A percentile compares a stretch with the other conserved stretches of the same genome.
phyloP scores from a whole-genome alignment of 2,888 invertebrate genomes.

The Augochlorella aurata region DNA sequence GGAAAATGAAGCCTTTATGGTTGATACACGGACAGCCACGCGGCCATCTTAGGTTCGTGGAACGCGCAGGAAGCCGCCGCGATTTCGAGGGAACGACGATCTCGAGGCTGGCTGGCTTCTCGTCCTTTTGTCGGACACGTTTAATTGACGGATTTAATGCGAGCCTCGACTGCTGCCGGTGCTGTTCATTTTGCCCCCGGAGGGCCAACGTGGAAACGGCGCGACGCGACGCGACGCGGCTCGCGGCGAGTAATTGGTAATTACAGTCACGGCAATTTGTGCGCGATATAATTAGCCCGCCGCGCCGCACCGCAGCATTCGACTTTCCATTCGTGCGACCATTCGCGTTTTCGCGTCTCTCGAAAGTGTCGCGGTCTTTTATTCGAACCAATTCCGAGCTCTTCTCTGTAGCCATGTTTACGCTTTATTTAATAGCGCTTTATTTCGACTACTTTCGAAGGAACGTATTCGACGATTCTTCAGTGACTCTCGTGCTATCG shows the following conservation, averaged over 20 bases:
- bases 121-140: slow-evolving; percentile 2
- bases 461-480: no score
- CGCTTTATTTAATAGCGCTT: no score
- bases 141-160: slow-evolving; percentile 4
- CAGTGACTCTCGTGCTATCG: background rate
- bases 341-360: background rate
- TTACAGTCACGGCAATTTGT: background rate
- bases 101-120: no score
- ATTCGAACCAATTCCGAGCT: no score
- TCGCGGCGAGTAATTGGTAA: slow-evolving; percentile 10
- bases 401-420: no score
- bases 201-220: background rate
- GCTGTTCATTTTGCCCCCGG: background rate
- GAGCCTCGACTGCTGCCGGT: background rate
- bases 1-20: slow-evolving; percentile 54
- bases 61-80: slow-evolving; percentile 36
- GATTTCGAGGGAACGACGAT: slow-evolving; percentile 21
- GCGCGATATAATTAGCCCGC: background rate
- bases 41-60: slow-evolving; percentile 15
- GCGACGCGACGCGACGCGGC: background rate
- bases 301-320: background rate
- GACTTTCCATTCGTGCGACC: background rate
- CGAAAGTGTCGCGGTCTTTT: background rate
- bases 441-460: no score
- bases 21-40: slow-evolving; percentile 23